Base-by-base conservation (phyloP, 1,140 invertebrate genomes). In the Idris sp. region DNA sequence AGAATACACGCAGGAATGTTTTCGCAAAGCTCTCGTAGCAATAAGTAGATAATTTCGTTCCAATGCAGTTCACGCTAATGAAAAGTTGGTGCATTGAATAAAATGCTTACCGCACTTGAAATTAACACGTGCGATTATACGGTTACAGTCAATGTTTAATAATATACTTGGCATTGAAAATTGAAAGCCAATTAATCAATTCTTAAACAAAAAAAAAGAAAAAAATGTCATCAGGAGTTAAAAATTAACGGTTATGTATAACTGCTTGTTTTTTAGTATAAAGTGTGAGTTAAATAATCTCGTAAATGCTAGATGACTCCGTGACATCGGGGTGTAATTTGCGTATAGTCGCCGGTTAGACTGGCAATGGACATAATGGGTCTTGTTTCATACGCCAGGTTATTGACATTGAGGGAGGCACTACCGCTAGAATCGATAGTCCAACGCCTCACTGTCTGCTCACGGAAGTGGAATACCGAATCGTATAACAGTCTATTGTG, bases 401-500 rank as follows among this genome's bases (percentile, higher is more conserved):
- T 72, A 72, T 72, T 72, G 67, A 72, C 67, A 62, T 72, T 72
- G 67, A 72, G 56, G 58, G 58, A 72, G 68, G 49, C 41, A 56
- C 48, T 41, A 43, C 49, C 54, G 49, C 46, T 36, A 44, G 54
- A 72, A 72, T 72, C 68, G 68, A 64, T 72, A 72, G 68, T 72
- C 68, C 68, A 72, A 72, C 68, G 68, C 68, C 68, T 64, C 58
- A 64, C 68, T 72, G 68, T 72, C 68, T 72, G 59, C 68, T 72
- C 51, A 64, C 58, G 68, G 68, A 72, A 72, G 68, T 72, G 51
- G 61, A 74, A 74, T 74, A 74, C 51, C 54, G 61, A 74, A 74
- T 74, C 71, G 61, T 74, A 65, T 67, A 74, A 65, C 71, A 67
- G 53, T 67, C 61, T 54, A 74, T 74, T 74, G 71, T 74, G 61